A percentile compares a stretch with the other conserved stretches of the same genome.
phyloP scores from a whole-genome alignment of 2,888 invertebrate genomes.

The Aquatica leii region DNA sequence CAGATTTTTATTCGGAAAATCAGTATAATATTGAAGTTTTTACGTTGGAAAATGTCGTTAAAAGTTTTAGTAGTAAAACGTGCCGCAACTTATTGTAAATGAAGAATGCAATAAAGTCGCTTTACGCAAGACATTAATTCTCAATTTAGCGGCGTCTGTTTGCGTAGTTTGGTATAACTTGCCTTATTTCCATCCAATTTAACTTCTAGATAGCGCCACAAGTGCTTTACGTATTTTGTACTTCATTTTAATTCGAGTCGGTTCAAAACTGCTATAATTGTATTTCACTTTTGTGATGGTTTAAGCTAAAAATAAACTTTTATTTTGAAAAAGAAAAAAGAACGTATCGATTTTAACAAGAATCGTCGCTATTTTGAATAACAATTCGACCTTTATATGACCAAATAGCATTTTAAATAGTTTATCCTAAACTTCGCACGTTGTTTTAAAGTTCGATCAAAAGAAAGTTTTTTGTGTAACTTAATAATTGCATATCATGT shows the following conservation, averaged over 20 bases:
- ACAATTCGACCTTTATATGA: conserved; percentile 22
- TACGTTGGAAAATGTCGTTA: conserved; percentile 38
- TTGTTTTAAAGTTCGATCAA: no score
- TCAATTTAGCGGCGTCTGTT: conserved; percentile 52
- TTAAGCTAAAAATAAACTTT: not conserved
- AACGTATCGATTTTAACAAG: conserved; percentile 7
- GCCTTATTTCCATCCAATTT: conserved; percentile 52
- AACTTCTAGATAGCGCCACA: conserved; percentile 47
- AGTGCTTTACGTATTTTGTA: conserved; percentile 39
- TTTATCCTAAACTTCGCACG: no score
- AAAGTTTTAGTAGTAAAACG: conserved; percentile 46
- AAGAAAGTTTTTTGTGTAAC: conserved; percentile 19
- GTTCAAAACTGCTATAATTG: conserved; percentile 25
- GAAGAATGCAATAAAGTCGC: conserved; percentile 50
- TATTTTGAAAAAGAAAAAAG: not conserved
- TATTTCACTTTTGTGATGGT: conserved; percentile 1
- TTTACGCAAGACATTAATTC: conserved; percentile 53
- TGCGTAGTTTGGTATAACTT: conserved; percentile 47
- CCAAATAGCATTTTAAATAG: no score
- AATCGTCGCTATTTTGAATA: conserved; percentile 28
- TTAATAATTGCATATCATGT: no score
- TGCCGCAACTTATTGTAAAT: conserved; percentile 42
- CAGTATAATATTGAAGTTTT: conserved; percentile 31
- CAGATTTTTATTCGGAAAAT: conserved; percentile 12
- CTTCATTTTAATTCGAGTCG: conserved; percentile 32